Conservation (phyloP, 1,140 invertebrate species). For the Conus betulinus region DNA sequence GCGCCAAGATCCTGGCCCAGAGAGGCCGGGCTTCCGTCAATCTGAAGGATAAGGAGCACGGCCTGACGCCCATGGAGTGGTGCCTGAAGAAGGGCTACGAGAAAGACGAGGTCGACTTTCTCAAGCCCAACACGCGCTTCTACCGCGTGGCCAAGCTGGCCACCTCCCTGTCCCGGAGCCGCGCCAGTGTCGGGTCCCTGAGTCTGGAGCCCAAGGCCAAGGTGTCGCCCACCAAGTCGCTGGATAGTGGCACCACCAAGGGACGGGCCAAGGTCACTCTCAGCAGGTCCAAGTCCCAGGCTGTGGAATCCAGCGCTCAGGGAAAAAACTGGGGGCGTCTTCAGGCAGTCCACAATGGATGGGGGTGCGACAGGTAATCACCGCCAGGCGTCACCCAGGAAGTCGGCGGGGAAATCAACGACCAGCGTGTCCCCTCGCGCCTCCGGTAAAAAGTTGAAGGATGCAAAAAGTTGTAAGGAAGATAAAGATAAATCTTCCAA, state of each 20-base stretch:
- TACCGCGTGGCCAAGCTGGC: slow-evolving; percentile 47
- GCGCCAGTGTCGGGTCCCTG: slow-evolving; percentile 4
- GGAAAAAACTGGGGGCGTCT: not conserved
- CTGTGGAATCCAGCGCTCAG: not conserved
- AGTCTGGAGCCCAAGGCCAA: not conserved
- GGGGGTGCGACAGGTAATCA: not conserved
- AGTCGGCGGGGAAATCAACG: not conserved
- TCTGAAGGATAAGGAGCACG: slow-evolving; percentile 57
- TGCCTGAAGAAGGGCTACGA: slow-evolving; percentile 50
- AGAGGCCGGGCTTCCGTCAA: slow-evolving; percentile 65
- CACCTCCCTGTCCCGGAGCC: slow-evolving; percentile 27
- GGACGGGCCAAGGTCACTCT: not conserved
- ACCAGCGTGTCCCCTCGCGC: not conserved
- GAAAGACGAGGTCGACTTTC: slow-evolving; percentile 44
- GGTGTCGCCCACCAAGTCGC: slow-evolving; percentile 15
- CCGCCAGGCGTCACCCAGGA: not conserved
- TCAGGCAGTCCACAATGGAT: slow-evolving; percentile 20
- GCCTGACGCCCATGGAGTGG: slow-evolving; percentile 56
- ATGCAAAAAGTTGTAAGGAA: not conserved
- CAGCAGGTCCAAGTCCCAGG: slow-evolving; percentile 34
- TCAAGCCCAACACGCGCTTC: slow-evolving; percentile 41
- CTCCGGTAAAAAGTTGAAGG: not conserved
- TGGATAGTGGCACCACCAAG: slow-evolving; percentile 9
- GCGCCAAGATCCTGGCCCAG: slow-evolving; percentile 64
- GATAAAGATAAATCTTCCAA: not conserved